Percentiles rank a stretch among this genome's conserved stretches.
phyloP scores from a whole-genome alignment of 1,140 invertebrate genomes.

The Gryllus bimaculatus region DNA sequence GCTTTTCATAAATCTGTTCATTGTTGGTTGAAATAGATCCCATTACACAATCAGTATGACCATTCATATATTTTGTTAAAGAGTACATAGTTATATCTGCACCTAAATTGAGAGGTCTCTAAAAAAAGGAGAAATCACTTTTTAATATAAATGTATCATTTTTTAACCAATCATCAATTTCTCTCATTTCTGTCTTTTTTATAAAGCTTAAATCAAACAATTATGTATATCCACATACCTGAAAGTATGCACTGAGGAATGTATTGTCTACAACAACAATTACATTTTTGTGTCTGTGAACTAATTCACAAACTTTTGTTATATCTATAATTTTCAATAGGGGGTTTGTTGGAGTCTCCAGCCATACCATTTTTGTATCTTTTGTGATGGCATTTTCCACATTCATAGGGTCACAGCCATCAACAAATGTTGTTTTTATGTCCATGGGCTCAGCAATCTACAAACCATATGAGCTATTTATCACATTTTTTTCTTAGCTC shows the following conservation, averaged over 20 bases:
- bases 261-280: slow-evolving; percentile 94
- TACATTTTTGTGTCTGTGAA: slow-evolving; percentile 52
- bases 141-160: not conserved
- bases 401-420: slow-evolving; percentile 59
- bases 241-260: slow-evolving; percentile 91
- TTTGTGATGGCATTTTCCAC: slow-evolving; percentile 60
- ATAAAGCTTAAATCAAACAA: not conserved
- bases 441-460: slow-evolving; percentile 55
- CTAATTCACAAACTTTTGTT: slow-evolving; percentile 53
- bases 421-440: slow-evolving; percentile 67
- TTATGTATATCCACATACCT: slow-evolving; percentile 42
- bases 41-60: slow-evolving; percentile 97
- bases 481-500: too few species aligned
- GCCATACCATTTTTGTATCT: slow-evolving; percentile 92
- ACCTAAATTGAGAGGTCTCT: slow-evolving; percentile 80
- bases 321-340: slow-evolving; percentile 87
- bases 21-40: slow-evolving; percentile 71
- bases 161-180: too few species aligned
- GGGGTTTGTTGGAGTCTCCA: slow-evolving; percentile 96
- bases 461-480: slow-evolving; percentile 23
- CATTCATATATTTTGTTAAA: slow-evolving; percentile 97
- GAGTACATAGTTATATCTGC: slow-evolving; percentile 91
- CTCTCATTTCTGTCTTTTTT: too few species aligned
- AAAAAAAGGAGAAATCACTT: slow-evolving; percentile 18
- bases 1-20: slow-evolving; percentile 56